phyloP scores from a whole-genome alignment of 37 sponge, comb jelly and placozoan species.

The Geodia barretti region DNA sequence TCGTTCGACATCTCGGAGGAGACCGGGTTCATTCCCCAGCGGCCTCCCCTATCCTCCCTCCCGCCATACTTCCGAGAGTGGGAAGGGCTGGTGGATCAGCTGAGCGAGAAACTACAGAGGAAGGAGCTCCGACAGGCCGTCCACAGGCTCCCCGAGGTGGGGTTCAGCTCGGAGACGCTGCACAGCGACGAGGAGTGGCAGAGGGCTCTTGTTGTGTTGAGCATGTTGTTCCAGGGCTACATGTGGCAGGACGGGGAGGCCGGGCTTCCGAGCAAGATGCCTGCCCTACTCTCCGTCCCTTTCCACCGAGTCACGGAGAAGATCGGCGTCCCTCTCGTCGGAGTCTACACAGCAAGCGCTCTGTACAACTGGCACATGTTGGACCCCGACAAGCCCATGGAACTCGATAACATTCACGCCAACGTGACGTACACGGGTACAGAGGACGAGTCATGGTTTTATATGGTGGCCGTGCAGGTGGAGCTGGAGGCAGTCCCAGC shows the following conservation, averaged over 20 bases:
- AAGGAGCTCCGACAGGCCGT: conserved; percentile 30
- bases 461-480: conserved; percentile 28
- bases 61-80: conserved; percentile 51
- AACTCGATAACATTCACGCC: conserved; percentile 43
- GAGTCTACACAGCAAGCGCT: conserved; percentile 41
- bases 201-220: conserved; percentile 60
- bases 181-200: conserved; percentile 53
- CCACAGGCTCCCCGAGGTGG: conserved; percentile 25
- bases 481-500: conserved; percentile 68
- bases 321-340: conserved; percentile 56
- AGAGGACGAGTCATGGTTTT: conserved; percentile 83
- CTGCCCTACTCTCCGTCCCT: conserved; percentile 62
- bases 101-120: conserved; percentile 25
- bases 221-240: conserved; percentile 64
- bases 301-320: conserved; percentile 59
- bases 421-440: conserved; percentile 57
- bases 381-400: conserved; percentile 33
- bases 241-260: conserved; percentile 75
- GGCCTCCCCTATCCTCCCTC: conserved; percentile 30
- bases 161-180: conserved; percentile 32
- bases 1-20: conserved; percentile 38
- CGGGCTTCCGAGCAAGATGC: conserved; percentile 33
- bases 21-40: conserved; percentile 58
- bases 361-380: conserved; percentile 66
- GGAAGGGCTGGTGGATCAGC: conserved; percentile 46